A percentile compares a stretch with the other conserved stretches of the same genome.
Evolutionary conservation across 2,888 invertebrate species (phyloP).

Genomic region (Teleiodes luculella): DNA sequence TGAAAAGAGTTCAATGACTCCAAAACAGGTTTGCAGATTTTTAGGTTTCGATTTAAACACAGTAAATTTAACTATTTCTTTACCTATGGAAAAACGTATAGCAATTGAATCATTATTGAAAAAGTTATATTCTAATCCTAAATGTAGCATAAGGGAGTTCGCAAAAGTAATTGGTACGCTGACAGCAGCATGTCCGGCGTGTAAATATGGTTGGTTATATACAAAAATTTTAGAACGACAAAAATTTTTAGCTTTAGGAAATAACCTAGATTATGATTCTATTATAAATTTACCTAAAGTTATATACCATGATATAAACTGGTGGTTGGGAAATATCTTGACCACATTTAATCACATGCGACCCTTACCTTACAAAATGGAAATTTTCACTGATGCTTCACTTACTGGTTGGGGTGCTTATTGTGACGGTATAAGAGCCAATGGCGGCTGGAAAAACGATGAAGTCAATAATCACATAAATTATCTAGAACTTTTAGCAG

Average conservation of each 20-base stretch:
- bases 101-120: conserved; percentile 9
- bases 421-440: background rate
- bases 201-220: conserved; percentile 18
- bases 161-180: conserved; percentile 18
- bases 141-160: conserved; percentile 15
- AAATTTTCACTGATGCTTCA: conserved; percentile 10
- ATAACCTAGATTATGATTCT: background rate
- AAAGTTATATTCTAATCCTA: background rate
- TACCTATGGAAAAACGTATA: conserved; percentile 18
- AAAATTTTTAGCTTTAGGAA: background rate
- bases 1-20: conserved; percentile 15
- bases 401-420: conserved; percentile 6
- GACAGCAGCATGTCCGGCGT: conserved; percentile 17
- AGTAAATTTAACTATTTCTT: conserved; percentile 4
- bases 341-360: background rate
- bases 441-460: background rate
- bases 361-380: background rate
- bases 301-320: background rate
- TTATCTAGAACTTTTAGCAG: conserved; percentile 9
- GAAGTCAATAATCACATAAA: conserved; percentile 5
- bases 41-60: conserved; percentile 13
- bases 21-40: conserved; percentile 17
- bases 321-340: conserved; percentile 5
- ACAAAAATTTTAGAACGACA: conserved; percentile 15
- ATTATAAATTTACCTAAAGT: background rate